Evolutionary conservation across 2,888 invertebrate genomes (phyloP).

Genomic region (Lathronympha strigana): DNA sequence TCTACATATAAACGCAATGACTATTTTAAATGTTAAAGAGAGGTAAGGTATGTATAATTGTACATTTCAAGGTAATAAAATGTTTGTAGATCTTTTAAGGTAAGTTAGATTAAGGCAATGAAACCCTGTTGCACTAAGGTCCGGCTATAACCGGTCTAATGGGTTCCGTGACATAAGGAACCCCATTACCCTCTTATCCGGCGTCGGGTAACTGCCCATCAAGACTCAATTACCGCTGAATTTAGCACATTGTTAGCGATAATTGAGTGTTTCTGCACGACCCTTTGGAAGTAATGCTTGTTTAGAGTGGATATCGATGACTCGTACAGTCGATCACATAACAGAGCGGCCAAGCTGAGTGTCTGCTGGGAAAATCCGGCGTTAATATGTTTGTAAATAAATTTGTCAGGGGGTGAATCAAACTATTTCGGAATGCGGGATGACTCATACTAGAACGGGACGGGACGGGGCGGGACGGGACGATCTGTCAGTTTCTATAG

Average conservation of each 20-base stretch:
- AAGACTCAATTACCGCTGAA: conserved; percentile 30
- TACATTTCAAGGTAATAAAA: not conserved
- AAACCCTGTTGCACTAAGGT: not conserved
- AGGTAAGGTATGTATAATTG: not conserved
- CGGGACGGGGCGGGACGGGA: too few species aligned
- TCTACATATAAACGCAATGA: too few species aligned
- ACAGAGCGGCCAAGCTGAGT: too few species aligned
- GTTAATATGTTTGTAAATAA: too few species aligned
- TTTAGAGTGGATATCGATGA: not conserved
- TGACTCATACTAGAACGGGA: too few species aligned
- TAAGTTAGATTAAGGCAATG: conserved; percentile 1
- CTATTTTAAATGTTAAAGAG: too few species aligned
- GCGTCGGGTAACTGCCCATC: conserved; percentile 32
- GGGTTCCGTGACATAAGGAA: conserved; percentile 28
- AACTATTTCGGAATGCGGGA: too few species aligned
- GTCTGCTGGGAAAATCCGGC: too few species aligned
- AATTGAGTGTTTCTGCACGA: conserved; percentile 6
- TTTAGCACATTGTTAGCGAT: conserved; percentile 27
- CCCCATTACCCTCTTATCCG: conserved; percentile 31
- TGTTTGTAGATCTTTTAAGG: not conserved
- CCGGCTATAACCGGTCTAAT: conserved; percentile 15
- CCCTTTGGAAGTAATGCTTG: not conserved
- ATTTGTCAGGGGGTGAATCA: too few species aligned
- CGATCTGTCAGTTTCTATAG: too few species aligned
- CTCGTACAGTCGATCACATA: too few species aligned